Base-by-base conservation (phyloP, 2,797 vertebrate species). In the Ceryle rudis region DNA sequence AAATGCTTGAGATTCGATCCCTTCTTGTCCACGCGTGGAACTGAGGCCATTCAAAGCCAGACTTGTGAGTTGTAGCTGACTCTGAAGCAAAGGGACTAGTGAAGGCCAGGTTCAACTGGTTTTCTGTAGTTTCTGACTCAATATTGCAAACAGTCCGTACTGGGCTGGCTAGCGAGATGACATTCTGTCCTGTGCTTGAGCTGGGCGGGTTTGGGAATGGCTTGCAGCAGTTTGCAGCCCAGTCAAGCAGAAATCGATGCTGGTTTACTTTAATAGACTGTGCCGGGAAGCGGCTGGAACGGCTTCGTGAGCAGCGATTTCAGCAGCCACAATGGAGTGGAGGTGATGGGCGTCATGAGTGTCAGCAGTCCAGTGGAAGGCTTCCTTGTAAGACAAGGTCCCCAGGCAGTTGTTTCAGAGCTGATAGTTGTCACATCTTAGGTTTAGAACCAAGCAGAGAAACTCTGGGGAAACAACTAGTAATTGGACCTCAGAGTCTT, bases 391-490 rank as follows among this genome's bases (percentile, higher is more conserved):
- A 80, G 35, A n/a, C 12, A 29, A 29, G n/a, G 12, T 71, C 26
- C 37, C 28, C 19, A 49, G 64, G 29, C 57, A 61, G 0, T 83
- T 62, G 41, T 70, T 87, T 89, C 23, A 25, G 74, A 81, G 35
- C 37, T 57, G 10, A 11, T 9, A 20, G 25, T 49, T 88, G 65
- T 60, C 52, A 37, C 17, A 16, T 41, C 47, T 64, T 0, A 0
- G 49, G 28, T 60, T 77, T 58, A 55, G 42, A 60, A 9, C 16
- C 3, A 16, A 41, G 31, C 28, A 62, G 31, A 28, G 67, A 70
- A 93, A 26, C 0, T 0, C 6, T 62, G 72, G 10, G 35, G 69
- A 47, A 52, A 44, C 3, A 64, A 12, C 5, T 5, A 9, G 19
- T 39, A 7, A 6, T 5, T 31, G 55, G 39, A 49, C 16, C 14